Evolutionary conservation across 2,797 vertebrate genomes (phyloP), one percentile per base, ranked within the genome.

Genomic region (Enteromius mattozi): DNA sequence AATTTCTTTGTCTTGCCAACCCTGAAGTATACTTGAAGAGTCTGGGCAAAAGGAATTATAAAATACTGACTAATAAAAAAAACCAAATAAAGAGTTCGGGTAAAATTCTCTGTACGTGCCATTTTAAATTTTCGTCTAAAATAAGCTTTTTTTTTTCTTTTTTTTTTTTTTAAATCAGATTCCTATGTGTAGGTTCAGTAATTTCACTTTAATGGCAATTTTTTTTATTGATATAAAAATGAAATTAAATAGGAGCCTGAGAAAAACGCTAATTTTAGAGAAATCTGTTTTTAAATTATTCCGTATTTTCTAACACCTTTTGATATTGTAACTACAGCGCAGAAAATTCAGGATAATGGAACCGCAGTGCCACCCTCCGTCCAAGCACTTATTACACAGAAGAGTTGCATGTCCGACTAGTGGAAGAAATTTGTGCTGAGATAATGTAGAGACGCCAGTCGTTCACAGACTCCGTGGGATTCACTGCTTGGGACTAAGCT

Each of bases 381-480:
- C 66, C 71, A 12, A 72, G 13, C 21, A 9, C 45, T 10, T 3
- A 6, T 30, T 13, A 47, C 37, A 49, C 19, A 68, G n/a, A 77
- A 51, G 37, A 59, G 27, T 33, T 78, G 3, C 33, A 54, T 16
- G 14, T 19, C 37, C 75, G 27, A 78, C 82, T 78, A 78, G 82
- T 24, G 82, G 82, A 61, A 77, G 19, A 78, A 24, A 84, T 78
- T 24, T 61, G 65, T 65, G 47, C 27, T 35, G 69, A 72, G 37
- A 45, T 2, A 13, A 47, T 49, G 51, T 27, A 35, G 54, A 61
- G 37, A 61, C 80, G 0, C 30, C 30, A 66, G 59, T 77, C n/a
- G 63, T 19, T 40, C 4, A 27, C 56, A 77, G 47, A 24, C 82
- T 78, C 65, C 75, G 65, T 83, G 45, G 33, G 51, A 59, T 59